Conservation (phyloP, 2,113 vertebrate genomes). For the Isurus oxyrinchus region DNA sequence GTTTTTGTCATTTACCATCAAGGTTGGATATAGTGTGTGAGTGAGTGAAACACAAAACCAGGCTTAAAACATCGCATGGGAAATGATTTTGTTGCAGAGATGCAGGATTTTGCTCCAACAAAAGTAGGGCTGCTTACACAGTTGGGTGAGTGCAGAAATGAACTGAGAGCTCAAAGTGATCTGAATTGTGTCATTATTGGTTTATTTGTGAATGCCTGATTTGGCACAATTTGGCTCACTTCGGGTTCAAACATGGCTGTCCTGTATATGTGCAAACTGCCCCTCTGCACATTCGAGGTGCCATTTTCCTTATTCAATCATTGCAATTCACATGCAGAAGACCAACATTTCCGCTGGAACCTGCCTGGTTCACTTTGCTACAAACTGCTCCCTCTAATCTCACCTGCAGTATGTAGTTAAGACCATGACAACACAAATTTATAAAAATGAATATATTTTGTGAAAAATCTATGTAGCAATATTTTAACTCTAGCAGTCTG, state of each 20-base stretch:
- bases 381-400: neutral
- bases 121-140: neutral
- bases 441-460: neutral
- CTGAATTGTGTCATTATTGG: slow-evolving; percentile 32
- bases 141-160: neutral
- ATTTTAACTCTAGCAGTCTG: neutral
- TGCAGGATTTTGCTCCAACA: slow-evolving; percentile 10
- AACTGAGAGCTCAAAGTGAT: slow-evolving; percentile 23
- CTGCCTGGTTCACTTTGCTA: neutral
- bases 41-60: neutral
- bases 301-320: neutral
- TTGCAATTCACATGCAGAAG: neutral
- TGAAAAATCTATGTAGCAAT: neutral
- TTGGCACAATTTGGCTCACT: slow-evolving; percentile 33
- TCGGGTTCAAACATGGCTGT: slow-evolving; percentile 31
- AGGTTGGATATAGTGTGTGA: neutral
- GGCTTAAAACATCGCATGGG: neutral
- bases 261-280: neutral
- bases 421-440: neutral
- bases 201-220: slow-evolving; percentile 33
- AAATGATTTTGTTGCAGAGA: neutral
- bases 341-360: neutral
- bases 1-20: neutral
- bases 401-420: neutral
- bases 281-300: slow-evolving; percentile 14